Evolutionary conservation across 92 coral and sea anemone species (phyloP), one percentile per base, ranked within the genome.

Genomic region (Muricea muricata): DNA sequence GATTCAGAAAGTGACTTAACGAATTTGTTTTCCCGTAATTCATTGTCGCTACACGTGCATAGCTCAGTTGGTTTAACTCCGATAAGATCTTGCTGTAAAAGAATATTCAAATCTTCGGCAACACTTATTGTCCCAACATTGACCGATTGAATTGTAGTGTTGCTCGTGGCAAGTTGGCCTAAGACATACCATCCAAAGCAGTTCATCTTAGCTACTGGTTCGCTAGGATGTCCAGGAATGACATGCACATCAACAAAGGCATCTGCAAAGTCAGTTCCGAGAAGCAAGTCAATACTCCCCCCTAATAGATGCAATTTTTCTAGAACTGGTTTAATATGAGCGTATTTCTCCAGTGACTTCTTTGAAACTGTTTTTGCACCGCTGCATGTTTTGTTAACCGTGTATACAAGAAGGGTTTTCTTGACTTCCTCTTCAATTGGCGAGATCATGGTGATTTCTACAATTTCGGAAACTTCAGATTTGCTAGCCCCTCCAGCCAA

Each of bases 1-100:
- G 93, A 85, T 56, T 86, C 77, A 54, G 87, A 14, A 1, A 86
- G 31, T 3, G 90, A 56, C 63, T 81, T 85, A 14, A 89, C 70
- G 23, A 89, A 81, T 76, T 89, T 89, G 87, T 75, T 89, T 78
- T 86, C 87, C 2, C 66, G 11, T 1, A 86, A 58, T 18, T 28
- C 63, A 7, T 65, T 65, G 17, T 89, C 87, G 24, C 65, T 63
- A 68, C 89, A 76, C 39, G 75, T 71, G 71, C 90, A 90, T 31
- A 86, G 76, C 23, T 73, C 24, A 4, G 90, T 86, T 32, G 87
- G 93, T 42, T 82, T 86, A 24, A 90, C 88, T 52, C 93, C 93
- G 11, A 90, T 52, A 54, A 11, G 35, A 52, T 83, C 91, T 65
- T 82, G 68, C 15, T 42, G 66, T 31, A 87, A 15, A 37, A 81